These are phyloP conservation scores for Bufo gargarizans DNA, from an alignment of 2,113 vertebrate species.

Conservation along the genomic window DNA sequence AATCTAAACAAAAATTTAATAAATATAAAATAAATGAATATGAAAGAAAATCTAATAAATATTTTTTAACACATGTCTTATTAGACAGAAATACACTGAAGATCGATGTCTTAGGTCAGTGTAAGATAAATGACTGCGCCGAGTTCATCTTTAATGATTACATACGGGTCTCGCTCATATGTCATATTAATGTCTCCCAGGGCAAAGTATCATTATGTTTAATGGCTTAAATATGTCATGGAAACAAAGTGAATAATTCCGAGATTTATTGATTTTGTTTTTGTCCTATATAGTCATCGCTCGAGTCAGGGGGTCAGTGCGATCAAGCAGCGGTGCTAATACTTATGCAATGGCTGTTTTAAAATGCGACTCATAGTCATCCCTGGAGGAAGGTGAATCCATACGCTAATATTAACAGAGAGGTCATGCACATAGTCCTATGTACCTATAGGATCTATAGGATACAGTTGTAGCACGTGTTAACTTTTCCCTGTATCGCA, in stretches of 20 bases:
- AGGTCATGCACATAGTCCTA: too few relatives aligned
- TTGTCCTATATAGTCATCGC: background rate
- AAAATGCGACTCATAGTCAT: background rate
- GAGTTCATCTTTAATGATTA: conserved; percentile 26
- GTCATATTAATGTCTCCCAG: conserved; percentile 25
- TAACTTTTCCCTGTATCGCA: too few relatives aligned
- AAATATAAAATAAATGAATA: background rate
- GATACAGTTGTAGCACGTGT: too few relatives aligned
- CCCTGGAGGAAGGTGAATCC: too few relatives aligned
- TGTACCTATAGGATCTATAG: too few relatives aligned
- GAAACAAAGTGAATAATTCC: background rate
- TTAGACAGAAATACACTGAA: background rate
- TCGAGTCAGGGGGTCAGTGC: background rate
- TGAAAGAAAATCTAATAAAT: background rate
- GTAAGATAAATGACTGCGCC: background rate
- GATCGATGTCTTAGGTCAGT: background rate
- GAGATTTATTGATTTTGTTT: background rate
- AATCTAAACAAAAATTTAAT: background rate
- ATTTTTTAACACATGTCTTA: background rate
- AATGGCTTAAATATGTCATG: conserved; percentile 18
- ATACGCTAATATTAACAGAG: too few relatives aligned
- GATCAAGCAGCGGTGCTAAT: background rate
- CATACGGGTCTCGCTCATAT: conserved; percentile 1
- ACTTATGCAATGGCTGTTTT: background rate
- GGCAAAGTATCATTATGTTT: conserved; percentile 18